These are phyloP conservation scores for Drosophila ananassae DNA, from an alignment of 1,140 invertebrate genomes.

Conservation along the genomic window DNA sequence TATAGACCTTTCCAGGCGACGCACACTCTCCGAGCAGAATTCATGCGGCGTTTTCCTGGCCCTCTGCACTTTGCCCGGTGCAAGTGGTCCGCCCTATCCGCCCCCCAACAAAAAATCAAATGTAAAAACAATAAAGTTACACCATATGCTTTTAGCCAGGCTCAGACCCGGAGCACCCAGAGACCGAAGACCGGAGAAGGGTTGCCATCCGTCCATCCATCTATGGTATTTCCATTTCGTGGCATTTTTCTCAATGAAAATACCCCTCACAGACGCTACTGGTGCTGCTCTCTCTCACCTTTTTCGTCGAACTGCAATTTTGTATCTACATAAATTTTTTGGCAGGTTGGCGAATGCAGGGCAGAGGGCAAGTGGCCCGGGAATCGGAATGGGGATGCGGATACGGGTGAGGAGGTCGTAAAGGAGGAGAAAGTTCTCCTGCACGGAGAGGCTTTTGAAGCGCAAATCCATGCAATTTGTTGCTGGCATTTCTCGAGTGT, in stretches of 20 bases:
- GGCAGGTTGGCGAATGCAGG: slow-evolving; percentile 20
- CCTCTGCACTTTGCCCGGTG: slow-evolving; percentile 60
- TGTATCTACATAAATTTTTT: slow-evolving; percentile 68
- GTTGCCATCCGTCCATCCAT: slow-evolving; percentile 17
- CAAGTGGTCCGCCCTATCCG: neutral
- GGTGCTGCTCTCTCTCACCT: neutral
- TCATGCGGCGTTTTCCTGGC: slow-evolving; percentile 63
- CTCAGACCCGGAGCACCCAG: slow-evolving; percentile 1
- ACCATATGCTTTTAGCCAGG: slow-evolving; percentile 61
- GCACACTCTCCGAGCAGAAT: slow-evolving; percentile 42
- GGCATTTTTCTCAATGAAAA: slow-evolving; percentile 79
- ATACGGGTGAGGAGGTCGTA: neutral
- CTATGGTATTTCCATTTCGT: slow-evolving; percentile 54
- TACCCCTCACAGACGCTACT: slow-evolving; percentile 5
- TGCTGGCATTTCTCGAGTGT: slow-evolving; percentile 31
- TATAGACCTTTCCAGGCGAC: slow-evolving; percentile 77
- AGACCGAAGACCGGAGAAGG: slow-evolving; percentile 10
- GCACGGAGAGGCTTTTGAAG: slow-evolving; percentile 16
- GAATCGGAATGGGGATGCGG: slow-evolving; percentile 6
- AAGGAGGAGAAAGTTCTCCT: slow-evolving; percentile 3
- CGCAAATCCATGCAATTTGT: slow-evolving; percentile 66
- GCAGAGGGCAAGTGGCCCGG: slow-evolving; percentile 26
- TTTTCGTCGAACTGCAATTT: slow-evolving; percentile 39
- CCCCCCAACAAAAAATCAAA: slow-evolving; percentile 56
- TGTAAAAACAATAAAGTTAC: slow-evolving; percentile 78